Conservation (phyloP, 2,113 vertebrate species). For the Datnioides undecimradiatus region DNA sequence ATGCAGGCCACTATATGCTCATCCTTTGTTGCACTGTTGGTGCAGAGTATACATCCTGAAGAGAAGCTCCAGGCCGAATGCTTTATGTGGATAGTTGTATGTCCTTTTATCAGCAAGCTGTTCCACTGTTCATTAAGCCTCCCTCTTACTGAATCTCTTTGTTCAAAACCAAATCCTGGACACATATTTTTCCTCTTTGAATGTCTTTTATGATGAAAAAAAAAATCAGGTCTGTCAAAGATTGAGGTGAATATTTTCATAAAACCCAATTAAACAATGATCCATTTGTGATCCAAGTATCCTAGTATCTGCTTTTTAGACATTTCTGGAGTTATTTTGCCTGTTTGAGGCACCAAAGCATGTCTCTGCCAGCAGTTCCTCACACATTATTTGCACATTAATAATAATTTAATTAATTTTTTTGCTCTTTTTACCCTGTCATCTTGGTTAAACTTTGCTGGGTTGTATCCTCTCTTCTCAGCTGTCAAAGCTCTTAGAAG, state of each 20-base stretch:
- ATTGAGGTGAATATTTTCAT: not conserved
- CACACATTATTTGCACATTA: not conserved
- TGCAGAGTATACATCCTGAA: not conserved
- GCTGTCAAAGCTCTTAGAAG: conserved; percentile 20
- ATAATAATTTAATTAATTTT: no score
- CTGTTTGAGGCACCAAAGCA: not conserved
- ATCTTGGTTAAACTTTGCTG: not conserved
- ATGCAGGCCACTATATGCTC: conserved; percentile 23
- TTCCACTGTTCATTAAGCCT: conserved; percentile 8
- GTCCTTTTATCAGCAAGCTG: not conserved
- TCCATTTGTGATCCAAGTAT: not conserved
- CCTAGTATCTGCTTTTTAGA: not conserved
- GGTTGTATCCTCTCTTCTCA: not conserved
- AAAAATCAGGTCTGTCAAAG: not conserved
- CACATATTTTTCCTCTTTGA: not conserved
- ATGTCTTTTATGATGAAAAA: not conserved
- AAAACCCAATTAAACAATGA: not conserved
- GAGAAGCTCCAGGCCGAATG: conserved; percentile 34
- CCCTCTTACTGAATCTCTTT: not conserved
- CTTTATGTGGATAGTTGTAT: conserved; percentile 15
- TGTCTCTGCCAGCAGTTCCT: not conserved
- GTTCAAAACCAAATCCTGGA: not conserved
- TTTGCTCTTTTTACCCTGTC: not conserved
- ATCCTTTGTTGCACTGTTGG: conserved; percentile 11
- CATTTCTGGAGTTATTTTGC: not conserved